These are phyloP conservation scores for Circaetus gallicus DNA, from an alignment of 2,113 vertebrate species.

Conservation along the genomic window DNA sequence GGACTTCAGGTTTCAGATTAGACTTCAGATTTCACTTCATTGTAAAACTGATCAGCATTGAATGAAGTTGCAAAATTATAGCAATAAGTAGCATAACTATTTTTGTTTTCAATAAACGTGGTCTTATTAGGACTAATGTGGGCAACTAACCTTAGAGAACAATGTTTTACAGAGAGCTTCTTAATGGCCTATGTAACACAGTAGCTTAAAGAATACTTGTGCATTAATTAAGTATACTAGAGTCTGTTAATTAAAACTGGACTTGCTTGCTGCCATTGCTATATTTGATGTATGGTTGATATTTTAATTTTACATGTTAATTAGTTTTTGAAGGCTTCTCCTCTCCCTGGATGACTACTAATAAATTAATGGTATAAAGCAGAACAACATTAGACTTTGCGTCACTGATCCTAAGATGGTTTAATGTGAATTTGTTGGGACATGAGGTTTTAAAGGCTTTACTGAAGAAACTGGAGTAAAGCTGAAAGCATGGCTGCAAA, in stretches of 20 bases:
- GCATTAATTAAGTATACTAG: conserved; percentile 10
- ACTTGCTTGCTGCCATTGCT: conserved; percentile 45
- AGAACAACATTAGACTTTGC: background rate
- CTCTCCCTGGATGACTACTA: background rate
- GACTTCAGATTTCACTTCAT: background rate
- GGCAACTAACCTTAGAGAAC: conserved; percentile 61
- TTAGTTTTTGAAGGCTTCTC: conserved; percentile 26
- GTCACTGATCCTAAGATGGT: conserved; percentile 26
- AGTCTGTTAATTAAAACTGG: conserved; percentile 8
- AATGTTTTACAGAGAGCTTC: conserved; percentile 46
- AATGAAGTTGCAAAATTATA: background rate
- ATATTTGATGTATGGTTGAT: background rate
- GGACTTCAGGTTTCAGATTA: background rate
- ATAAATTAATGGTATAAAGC: conserved; percentile 4
- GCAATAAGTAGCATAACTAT: conserved; percentile 1
- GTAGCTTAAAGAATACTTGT: conserved; percentile 10
- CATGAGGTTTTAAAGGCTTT: conserved; percentile 16
- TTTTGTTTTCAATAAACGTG: background rate
- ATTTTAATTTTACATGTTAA: conserved; percentile 34
- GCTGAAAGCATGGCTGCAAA: conserved; percentile 64
- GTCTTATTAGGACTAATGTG: conserved; percentile 32
- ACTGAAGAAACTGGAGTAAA: conserved; percentile 37
- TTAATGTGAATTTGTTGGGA: conserved; percentile 9
- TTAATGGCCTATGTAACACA: background rate
- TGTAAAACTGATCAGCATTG: background rate